A percentile compares a stretch with the other conserved stretches of the same genome.
Conservation (phyloP, 2,797 vertebrate species). For the Sarcoramphus papa region DNA sequence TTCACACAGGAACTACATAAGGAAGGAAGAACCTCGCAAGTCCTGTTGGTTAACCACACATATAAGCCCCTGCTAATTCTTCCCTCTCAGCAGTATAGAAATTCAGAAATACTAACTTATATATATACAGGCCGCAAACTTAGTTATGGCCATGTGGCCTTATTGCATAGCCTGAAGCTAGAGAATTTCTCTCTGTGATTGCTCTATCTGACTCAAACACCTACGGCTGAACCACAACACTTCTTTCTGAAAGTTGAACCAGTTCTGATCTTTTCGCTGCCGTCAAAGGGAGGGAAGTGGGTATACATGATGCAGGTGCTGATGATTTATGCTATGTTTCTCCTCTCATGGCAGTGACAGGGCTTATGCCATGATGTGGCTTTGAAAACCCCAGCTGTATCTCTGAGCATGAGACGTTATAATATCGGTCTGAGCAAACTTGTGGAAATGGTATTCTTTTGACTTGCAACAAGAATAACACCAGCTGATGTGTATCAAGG, state of each 20-base stretch:
- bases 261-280: neutral
- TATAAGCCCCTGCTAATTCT: neutral
- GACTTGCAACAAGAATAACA: neutral
- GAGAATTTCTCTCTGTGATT: neutral
- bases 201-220: neutral
- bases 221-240: neutral
- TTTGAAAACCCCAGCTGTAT: conserved; percentile 28
- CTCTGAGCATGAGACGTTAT: neutral
- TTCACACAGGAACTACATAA: neutral
- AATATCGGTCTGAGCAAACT: neutral
- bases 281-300: neutral
- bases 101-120: neutral
- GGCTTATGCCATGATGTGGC: neutral
- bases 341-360: neutral
- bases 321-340: rapidly evolving
- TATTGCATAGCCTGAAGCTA: neutral
- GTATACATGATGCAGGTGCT: neutral
- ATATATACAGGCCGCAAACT: neutral
- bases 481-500: neutral
- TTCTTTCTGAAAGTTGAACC: neutral
- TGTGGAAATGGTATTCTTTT: neutral
- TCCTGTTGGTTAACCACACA: neutral
- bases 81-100: neutral
- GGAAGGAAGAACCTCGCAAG: neutral
- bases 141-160: neutral